Base-by-base conservation (phyloP, 1,140 invertebrate species). In the Charaxes varanes region DNA sequence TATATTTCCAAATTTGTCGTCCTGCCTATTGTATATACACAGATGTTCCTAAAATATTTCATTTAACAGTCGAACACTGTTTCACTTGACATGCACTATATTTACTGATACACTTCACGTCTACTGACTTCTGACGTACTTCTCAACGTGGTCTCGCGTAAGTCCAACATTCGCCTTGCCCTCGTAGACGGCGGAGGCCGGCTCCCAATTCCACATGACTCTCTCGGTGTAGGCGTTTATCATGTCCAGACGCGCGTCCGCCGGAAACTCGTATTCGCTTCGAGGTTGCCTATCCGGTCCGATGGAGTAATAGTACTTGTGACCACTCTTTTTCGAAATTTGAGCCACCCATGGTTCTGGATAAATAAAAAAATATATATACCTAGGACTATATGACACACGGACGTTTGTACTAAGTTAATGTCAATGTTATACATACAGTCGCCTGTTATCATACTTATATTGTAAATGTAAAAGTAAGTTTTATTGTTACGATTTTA, bases 321-420 rank as follows among this genome's bases (percentile, higher is more conserved):
- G 18, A 2, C 67, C 69, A 17, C 31, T 53, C 6, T 44, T 71
- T 47, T 70, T 81, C 1, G 80, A 85, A 24, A 78, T 71, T 21
- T 60, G 58, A 2, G 69, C 58, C 14, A 59, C 62, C 82, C 82
- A 85, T 10, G 82, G 79, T 15, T 79, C 82, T 85, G n/a, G 49
- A 27, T 77, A 77, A 19, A 47, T 36, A 42, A 36, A 41, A 24
- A 16, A 31, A 38, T 34, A 34, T 18, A 19, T 15, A n/a, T n/a
- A n/a, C n/a, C n/a, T n/a, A n/a, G n/a, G n/a, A n/a, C n/a, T n/a
- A n/a, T n/a, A n/a, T n/a, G n/a, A n/a, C n/a, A n/a, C n/a, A n/a
- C n/a, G n/a, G n/a, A n/a, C n/a, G n/a, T n/a, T n/a, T n/a, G n/a
- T n/a, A n/a, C n/a, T n/a, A n/a, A n/a, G n/a, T n/a, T n/a, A n/a